These are phyloP conservation scores for Esox masquinongy DNA, from an alignment of 2,797 vertebrate species.

Conservation along the genomic window DNA sequence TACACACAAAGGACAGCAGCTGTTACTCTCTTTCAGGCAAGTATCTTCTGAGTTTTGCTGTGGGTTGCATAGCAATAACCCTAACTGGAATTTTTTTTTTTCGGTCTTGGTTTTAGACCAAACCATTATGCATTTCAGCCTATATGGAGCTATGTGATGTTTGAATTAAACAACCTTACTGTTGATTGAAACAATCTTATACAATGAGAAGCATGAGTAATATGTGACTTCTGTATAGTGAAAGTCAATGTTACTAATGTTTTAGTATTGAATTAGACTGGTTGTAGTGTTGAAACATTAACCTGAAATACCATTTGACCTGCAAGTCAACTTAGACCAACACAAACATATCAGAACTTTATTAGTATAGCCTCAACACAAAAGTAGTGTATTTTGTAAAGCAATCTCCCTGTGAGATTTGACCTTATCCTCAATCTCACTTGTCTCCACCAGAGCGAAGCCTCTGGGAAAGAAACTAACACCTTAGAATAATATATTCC, in stretches of 20 bases:
- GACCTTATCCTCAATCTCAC: constrained; percentile 37
- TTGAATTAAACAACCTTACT: neutral
- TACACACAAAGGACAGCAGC: constrained; percentile 52
- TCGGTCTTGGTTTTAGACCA: neutral
- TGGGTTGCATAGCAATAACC: neutral
- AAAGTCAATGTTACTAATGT: neutral
- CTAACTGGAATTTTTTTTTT: neutral
- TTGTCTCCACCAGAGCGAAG: constrained; percentile 28
- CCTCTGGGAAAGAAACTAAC: constrained; percentile 23
- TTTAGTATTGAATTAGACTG: neutral
- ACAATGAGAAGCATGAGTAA: neutral
- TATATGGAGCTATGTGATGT: neutral
- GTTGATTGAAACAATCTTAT: neutral
- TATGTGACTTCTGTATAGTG: no score
- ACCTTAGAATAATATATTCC: constrained; percentile 20
- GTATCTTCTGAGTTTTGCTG: constrained; percentile 8
- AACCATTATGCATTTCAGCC: neutral
- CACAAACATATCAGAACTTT: constrained; percentile 33
- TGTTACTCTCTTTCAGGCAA: constrained; percentile 42
- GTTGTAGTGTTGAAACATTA: neutral
- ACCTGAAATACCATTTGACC: neutral
- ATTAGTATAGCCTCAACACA: constrained; percentile 47
- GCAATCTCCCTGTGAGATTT: constrained; percentile 51
- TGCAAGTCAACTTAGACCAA: constrained; percentile 47
- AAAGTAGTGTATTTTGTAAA: constrained; percentile 33